These are phyloP conservation scores for Stomatorhinus walkeri DNA, from an alignment of 2,797 vertebrate genomes.

Conservation along the genomic window DNA sequence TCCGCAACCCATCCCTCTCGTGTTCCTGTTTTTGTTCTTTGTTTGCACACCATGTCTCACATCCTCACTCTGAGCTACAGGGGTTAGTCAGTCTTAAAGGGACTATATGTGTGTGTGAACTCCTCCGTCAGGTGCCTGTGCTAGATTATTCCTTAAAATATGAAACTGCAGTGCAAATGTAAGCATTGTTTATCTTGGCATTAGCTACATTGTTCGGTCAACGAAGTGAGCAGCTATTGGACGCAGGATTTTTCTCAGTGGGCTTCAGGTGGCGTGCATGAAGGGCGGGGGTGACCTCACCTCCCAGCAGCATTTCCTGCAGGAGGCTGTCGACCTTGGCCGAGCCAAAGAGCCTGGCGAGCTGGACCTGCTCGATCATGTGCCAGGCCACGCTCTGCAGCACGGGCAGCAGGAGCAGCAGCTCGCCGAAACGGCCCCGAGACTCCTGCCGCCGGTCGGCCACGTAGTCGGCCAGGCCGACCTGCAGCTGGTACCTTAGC, in stretches of 20 bases:
- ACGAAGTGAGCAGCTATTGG: neutral
- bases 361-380: conserved; percentile 98
- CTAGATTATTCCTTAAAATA: neutral
- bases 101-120: neutral
- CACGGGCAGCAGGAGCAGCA: conserved; percentile 85
- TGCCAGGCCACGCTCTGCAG: conserved; percentile 99
- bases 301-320: conserved; percentile 98
- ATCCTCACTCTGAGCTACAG: neutral
- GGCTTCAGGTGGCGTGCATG: too few relatives aligned
- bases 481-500: conserved; percentile 94
- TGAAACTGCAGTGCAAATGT: neutral
- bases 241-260: neutral
- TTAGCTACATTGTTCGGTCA: neutral
- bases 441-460: conserved; percentile 95
- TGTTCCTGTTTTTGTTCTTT: neutral
- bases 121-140: neutral
- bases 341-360: conserved; percentile 95
- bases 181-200: neutral
- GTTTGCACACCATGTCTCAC: neutral
- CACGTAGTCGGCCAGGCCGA: conserved; percentile 96
- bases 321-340: conserved; percentile 96
- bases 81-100: neutral
- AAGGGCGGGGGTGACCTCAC: conserved; percentile 49
- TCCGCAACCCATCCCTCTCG: neutral
- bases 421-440: conserved; percentile 84